Conservation (phyloP, 2,888 invertebrate genomes). For the Portevinia maculata region DNA sequence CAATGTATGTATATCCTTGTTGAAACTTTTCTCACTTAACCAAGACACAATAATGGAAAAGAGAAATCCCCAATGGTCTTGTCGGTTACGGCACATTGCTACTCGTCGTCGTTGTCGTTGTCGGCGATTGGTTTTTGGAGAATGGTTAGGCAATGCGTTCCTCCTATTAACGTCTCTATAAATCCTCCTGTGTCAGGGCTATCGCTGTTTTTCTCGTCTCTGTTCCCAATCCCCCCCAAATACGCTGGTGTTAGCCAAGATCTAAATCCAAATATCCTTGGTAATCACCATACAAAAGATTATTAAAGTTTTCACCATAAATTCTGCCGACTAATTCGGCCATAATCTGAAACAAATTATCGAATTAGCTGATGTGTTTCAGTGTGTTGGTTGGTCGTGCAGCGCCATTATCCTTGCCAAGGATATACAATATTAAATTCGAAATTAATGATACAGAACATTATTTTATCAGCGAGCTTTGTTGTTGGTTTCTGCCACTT, state of each 20-base stretch:
- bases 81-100: conserved; percentile 17
- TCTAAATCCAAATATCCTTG: conserved; percentile 65
- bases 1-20: conserved; percentile 27
- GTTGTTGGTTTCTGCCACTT: conserved; percentile 16
- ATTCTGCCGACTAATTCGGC: conserved; percentile 71
- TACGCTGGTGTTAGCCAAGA: conserved; percentile 39
- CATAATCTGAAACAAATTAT: conserved; percentile 74
- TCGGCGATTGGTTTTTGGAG: neutral
- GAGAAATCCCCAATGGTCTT: conserved; percentile 1
- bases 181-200: conserved; percentile 66
- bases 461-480: conserved; percentile 62
- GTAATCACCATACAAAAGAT: conserved; percentile 71
- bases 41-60: conserved; percentile 6
- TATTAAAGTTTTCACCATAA: conserved; percentile 73
- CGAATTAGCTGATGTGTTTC: conserved; percentile 66
- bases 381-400: conserved; percentile 19
- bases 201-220: conserved; percentile 25
- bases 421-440: conserved; percentile 72
- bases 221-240: neutral
- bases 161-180: conserved; percentile 67
- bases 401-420: conserved; percentile 55
- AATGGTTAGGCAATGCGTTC: conserved; percentile 22
- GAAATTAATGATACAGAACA: conserved; percentile 72
- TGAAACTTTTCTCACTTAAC: conserved; percentile 36
- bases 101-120: conserved; percentile 19